Conservation (phyloP, 2,113 vertebrate genomes). For the Parus major region DNA sequence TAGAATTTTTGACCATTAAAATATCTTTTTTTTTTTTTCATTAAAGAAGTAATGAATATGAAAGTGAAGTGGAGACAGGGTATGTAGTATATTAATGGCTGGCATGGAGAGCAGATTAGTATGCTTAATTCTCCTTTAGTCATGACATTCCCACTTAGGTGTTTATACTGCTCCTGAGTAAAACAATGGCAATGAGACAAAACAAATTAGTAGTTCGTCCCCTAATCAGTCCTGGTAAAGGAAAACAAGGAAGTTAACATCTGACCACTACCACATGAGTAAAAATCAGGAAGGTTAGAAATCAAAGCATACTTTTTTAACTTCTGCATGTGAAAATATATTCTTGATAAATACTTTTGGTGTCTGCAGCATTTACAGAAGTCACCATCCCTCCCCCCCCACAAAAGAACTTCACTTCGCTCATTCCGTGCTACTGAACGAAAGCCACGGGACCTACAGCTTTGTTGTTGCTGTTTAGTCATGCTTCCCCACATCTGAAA, state of each 20-base stretch:
- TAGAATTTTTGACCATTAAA: conserved; percentile 74
- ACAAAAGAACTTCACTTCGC: not conserved
- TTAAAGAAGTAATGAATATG: conserved; percentile 73
- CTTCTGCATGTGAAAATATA: not conserved
- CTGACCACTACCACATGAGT: not conserved
- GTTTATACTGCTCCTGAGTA: conserved; percentile 11
- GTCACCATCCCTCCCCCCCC: too few species aligned
- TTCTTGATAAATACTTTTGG: not conserved
- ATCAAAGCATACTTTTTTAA: not conserved
- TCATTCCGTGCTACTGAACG: not conserved
- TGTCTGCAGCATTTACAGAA: not conserved
- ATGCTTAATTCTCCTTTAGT: conserved; percentile 63
- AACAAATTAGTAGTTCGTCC: not conserved
- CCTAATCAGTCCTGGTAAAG: not conserved
- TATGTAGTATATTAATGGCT: conserved; percentile 59
- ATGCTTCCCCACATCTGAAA: not conserved
- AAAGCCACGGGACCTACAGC: not conserved
- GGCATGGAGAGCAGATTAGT: conserved; percentile 51
- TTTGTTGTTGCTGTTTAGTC: not conserved
- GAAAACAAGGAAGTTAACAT: not conserved
- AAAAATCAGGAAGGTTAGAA: not conserved
- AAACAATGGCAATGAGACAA: not conserved
- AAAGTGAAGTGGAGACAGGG: conserved; percentile 60
- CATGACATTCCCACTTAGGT: conserved; percentile 6
- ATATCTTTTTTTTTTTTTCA: conserved; percentile 73